phyloP scores from a whole-genome alignment of 1,140 invertebrate species.

The Glomeris maerens region DNA sequence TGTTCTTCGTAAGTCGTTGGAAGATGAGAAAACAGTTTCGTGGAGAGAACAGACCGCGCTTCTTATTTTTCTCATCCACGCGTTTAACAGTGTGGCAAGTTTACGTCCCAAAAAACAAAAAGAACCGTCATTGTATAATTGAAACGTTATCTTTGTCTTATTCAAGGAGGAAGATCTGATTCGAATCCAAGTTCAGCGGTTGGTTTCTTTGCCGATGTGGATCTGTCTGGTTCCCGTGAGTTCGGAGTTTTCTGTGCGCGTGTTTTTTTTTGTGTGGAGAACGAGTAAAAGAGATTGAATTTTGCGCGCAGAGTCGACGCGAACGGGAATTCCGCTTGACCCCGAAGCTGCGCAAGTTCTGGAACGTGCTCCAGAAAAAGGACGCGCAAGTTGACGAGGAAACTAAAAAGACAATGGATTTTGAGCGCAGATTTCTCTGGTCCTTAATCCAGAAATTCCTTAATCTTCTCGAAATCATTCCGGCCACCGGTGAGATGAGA shows the following conservation, averaged over 20 bases:
- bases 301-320: constrained; percentile 42
- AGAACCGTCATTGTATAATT: not conserved
- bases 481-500: constrained; percentile 39
- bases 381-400: constrained; percentile 52
- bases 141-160: not conserved
- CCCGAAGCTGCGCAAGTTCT: constrained; percentile 84
- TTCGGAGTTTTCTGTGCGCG: too few species aligned
- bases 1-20: constrained; percentile 55
- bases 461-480: constrained; percentile 58
- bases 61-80: constrained; percentile 85
- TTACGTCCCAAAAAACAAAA: not conserved
- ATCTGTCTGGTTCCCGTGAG: constrained; percentile 65
- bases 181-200: constrained; percentile 73
- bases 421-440: constrained; percentile 78
- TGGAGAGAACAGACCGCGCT: constrained; percentile 73
- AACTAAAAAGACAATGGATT: constrained; percentile 52
- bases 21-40: constrained; percentile 37
- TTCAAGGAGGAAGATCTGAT: constrained; percentile 79
- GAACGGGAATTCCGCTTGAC: constrained; percentile 71
- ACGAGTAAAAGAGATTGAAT: constrained; percentile 7
- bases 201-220: constrained; percentile 92
- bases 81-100: constrained; percentile 68
- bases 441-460: constrained; percentile 85
- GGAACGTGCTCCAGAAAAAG: constrained; percentile 74
- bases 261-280: constrained; percentile 1